Evolutionary conservation across 2,797 vertebrate species (phyloP), one percentile per base, ranked within the genome.

Genomic region (Melanotaenia nigrans): DNA sequence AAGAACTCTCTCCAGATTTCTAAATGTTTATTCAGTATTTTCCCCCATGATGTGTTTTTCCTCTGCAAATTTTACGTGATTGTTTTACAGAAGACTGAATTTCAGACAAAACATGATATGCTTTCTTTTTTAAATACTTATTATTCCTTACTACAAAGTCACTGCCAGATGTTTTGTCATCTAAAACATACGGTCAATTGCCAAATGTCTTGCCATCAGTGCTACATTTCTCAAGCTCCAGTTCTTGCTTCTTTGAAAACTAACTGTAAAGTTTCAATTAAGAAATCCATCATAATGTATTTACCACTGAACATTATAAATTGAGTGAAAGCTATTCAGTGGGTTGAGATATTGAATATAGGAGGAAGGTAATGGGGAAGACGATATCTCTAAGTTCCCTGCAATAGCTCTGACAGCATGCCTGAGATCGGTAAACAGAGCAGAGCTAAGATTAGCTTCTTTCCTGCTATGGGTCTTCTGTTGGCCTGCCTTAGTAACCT

Each of bases 401-500:
- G 13, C 40, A 28, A 67, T 68, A 65, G 51, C 25, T 58, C 24
- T 82, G 71, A 67, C 49, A 56, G 42, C 32, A 2, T 59, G 32
- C 65, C 47, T 45, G 10, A 8, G 38, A 66, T 79, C 65, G 67
- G 40, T 47, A 73, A 83, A 78, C 66, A 73, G 68, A 11, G 40
- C 78, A 59, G 68, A 75, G 72, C 81, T 88, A 91, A 87, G 69
- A 87, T 88, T 85, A 87, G 82, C 18, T 42, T 58, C 24, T 61
- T 25, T 61, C 40, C 58, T 68, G 68, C 77, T 77, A 35, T 47
- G 72, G 77, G 71, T 54, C 32, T 65, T 73, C 53, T 73, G 56
- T 77, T 79, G 47, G 65, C 33, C 63, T 25, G 65, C 42, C 59
- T 40, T 61, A 59, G 59, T 72, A 62, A 82, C 65, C 70, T 87